Base-by-base conservation (phyloP, 1,140 invertebrate species). In the Hyphantria cunea region DNA sequence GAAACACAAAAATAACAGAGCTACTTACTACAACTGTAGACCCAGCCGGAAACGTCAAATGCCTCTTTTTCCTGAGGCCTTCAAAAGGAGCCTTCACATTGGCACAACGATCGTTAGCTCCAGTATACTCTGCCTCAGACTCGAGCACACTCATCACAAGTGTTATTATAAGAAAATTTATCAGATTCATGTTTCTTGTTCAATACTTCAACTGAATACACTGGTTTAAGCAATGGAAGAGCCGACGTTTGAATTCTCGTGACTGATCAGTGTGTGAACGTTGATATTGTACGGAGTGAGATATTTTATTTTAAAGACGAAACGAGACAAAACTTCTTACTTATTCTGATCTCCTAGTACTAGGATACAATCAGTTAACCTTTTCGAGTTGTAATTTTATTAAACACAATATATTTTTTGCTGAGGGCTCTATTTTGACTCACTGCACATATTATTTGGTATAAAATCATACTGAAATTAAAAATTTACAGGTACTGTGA, bases 21-120 rank as follows among this genome's bases (percentile, higher is more conserved):
- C 42, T 53, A 91, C 92, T 92, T 79, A 94, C 93, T 58, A 93
- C 87, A 53, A 93, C 85, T 60, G 82, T 80, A 65, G 90, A 93
- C 39, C 92, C 92, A 61, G 92, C 91, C 5, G 93, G 93, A 80
- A 94, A 93, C 8, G 78, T 82, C 9, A 94, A 70, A 53, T 92
- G 86, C 55, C 93, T 82, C 62, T 86, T 92, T 54, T 90, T 92
- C 50, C 92, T 89, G 37, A 83, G 64, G 0, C 41, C 49, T 12
- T 56, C 61, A 9, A 85, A 41, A 0, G 71, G 55, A 0, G 76
- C 73, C 33, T 74, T 90, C 39, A 81, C 70, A 75, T 86, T 86
- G 0, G 78, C 73, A 63, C 86, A 88, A 0, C 70, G 50, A 34
- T 72, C 58, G 5, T 48, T 53, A 0, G 9, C 42, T 12, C 66